A percentile compares a stretch with the other conserved stretches of the same genome.
Conservation (phyloP, 2,888 invertebrate genomes). For the Subacronicta megacephala region DNA sequence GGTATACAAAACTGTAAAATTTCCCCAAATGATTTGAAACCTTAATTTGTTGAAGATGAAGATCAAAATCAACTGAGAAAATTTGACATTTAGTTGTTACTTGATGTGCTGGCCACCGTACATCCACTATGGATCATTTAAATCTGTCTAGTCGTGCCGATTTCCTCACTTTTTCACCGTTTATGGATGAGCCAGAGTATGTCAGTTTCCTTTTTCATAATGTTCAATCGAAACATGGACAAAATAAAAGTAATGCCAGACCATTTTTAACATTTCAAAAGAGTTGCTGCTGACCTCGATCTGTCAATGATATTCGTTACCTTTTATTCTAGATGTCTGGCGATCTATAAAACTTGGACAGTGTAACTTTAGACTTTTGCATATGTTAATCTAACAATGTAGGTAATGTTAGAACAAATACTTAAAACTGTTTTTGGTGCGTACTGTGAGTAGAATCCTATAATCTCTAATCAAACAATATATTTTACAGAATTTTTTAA, state of each 20-base stretch:
- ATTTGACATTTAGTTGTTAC: too few relatives aligned
- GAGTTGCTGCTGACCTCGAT: conserved; percentile 30
- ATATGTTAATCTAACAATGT: conserved; percentile 8
- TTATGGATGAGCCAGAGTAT: conserved; percentile 8
- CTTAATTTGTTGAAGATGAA: too few relatives aligned
- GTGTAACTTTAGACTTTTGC: conserved; percentile 26
- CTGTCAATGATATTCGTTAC: conserved; percentile 14
- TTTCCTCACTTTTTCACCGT: conserved; percentile 3
- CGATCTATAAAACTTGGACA: conserved; percentile 21
- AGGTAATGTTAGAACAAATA: too few relatives aligned
- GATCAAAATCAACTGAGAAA: too few relatives aligned
- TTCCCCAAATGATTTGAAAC: too few relatives aligned
- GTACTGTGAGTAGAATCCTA: too few relatives aligned
- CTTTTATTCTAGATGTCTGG: conserved; percentile 27
- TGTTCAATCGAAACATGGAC: conserved; percentile 6
- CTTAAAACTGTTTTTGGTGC: too few relatives aligned
- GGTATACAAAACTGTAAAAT: too few relatives aligned
- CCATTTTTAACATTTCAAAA: conserved; percentile 27
- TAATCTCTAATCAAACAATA: too few relatives aligned
- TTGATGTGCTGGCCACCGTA: too few relatives aligned
- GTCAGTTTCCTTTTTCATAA: conserved; percentile 19
- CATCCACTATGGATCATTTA: background rate
- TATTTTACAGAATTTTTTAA: too few relatives aligned
- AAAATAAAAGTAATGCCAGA: conserved; percentile 10
- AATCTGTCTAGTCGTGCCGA: conserved; percentile 2